phyloP scores from a whole-genome alignment of 2,888 invertebrate species.

The Endotricha flammealis region DNA sequence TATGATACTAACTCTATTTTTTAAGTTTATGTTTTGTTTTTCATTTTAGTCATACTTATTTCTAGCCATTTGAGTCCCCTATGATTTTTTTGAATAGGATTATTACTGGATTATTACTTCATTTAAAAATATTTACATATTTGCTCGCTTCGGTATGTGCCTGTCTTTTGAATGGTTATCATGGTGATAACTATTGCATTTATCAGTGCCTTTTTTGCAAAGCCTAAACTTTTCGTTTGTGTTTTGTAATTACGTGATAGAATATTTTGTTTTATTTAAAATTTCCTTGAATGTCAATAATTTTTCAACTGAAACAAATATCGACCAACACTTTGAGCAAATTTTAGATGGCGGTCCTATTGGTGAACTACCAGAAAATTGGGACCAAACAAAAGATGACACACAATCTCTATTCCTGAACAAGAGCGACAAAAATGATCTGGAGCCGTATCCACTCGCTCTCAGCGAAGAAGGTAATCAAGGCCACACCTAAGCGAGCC shows the following conservation, averaged over 20 bases:
- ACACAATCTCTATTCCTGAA: constrained; percentile 72
- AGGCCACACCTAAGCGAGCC: constrained; percentile 15
- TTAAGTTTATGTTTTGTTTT: no score
- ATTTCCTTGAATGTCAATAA: background rate
- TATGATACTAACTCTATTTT: no score
- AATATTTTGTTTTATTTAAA: no score
- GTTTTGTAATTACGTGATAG: background rate
- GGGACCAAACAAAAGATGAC: constrained; percentile 76
- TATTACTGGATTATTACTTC: no score
- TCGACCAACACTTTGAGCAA: constrained; percentile 16
- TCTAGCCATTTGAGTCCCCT: no score
- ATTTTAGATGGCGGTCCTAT: constrained; percentile 64
- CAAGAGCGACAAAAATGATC: constrained; percentile 75
- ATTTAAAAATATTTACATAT: constrained; percentile 3
- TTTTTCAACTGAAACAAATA: background rate
- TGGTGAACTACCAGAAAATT: constrained; percentile 71
- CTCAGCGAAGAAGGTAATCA: constrained; percentile 71
- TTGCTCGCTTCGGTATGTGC: constrained; percentile 28
- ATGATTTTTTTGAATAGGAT: no score
- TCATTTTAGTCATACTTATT: no score
- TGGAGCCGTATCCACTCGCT: constrained; percentile 73
- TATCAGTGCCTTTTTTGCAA: background rate
- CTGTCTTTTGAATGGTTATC: constrained; percentile 7
- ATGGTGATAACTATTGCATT: background rate
- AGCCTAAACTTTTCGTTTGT: background rate